These are phyloP conservation scores for Leptodactylus fallax DNA, from an alignment of 2,797 vertebrate species.

Conservation along the genomic window DNA sequence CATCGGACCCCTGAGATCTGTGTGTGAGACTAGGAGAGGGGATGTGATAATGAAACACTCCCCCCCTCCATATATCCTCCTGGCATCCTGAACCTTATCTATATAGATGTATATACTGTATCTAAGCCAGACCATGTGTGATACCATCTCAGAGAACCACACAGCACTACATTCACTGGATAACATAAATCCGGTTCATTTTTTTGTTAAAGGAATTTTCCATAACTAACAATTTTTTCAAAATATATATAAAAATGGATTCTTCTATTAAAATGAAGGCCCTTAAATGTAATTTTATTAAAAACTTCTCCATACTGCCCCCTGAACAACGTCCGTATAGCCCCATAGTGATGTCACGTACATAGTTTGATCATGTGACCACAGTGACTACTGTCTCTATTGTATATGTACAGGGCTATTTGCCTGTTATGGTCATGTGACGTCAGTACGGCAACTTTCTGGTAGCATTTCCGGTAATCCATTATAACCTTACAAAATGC, in stretches of 20 bases:
- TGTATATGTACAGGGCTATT: too few species aligned
- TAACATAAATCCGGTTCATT: neutral
- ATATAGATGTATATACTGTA: neutral
- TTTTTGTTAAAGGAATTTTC: neutral
- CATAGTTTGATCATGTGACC: too few species aligned
- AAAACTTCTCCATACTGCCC: neutral
- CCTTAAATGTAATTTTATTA: neutral
- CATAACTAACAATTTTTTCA: neutral
- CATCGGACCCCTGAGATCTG: neutral
- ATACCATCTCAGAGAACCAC: too few species aligned
- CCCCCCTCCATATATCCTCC: neutral
- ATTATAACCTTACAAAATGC: too few species aligned
- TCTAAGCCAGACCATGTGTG: neutral
- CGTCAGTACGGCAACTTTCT: too few species aligned
- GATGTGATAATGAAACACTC: conserved; percentile 32
- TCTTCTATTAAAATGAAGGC: neutral
- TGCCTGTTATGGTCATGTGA: too few species aligned
- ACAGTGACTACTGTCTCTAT: too few species aligned
- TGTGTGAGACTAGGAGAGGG: neutral
- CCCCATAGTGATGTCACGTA: too few species aligned
- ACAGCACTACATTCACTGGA: too few species aligned
- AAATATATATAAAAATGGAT: neutral
- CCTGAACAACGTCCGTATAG: too few species aligned
- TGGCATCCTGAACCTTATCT: neutral
- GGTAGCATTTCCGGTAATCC: too few species aligned